phyloP scores from a whole-genome alignment of 2,113 vertebrate genomes.

The Eudorcas thomsonii region DNA sequence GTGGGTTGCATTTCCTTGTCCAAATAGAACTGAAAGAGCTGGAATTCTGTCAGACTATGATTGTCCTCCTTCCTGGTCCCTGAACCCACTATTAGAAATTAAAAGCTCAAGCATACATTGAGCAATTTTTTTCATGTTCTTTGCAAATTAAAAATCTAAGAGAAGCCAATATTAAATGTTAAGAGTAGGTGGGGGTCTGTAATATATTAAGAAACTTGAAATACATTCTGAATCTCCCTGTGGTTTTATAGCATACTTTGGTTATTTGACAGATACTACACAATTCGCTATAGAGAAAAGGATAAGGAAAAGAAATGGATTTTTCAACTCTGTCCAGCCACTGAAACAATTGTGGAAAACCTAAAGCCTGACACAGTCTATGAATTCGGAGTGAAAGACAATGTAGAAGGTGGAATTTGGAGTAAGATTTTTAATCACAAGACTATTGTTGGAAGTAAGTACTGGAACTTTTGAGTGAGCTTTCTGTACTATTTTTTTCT shows the following conservation, averaged over 20 bases:
- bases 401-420: conserved; percentile 87
- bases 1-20: neutral
- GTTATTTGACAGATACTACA: conserved; percentile 87
- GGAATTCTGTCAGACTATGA: neutral
- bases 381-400: conserved; percentile 95
- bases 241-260: conserved; percentile 14
- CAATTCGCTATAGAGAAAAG: conserved; percentile 95
- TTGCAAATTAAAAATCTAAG: neutral
- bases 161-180: neutral
- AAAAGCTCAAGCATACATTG: neutral
- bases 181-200: neutral
- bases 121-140: neutral
- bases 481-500: neutral
- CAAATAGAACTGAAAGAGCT: neutral
- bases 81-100: neutral
- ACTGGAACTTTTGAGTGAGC: neutral
- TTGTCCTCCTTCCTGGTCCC: neutral
- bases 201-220: neutral
- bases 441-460: conserved; percentile 86
- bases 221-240: neutral
- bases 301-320: conserved; percentile 92
- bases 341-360: conserved; percentile 92
- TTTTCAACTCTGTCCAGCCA: conserved; percentile 94
- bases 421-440: conserved; percentile 91
- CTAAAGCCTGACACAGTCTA: conserved; percentile 92